Evolutionary conservation across 2,888 invertebrate genomes (phyloP), one percentile per base, ranked within the genome.

Genomic region (Torymus auratus): DNA sequence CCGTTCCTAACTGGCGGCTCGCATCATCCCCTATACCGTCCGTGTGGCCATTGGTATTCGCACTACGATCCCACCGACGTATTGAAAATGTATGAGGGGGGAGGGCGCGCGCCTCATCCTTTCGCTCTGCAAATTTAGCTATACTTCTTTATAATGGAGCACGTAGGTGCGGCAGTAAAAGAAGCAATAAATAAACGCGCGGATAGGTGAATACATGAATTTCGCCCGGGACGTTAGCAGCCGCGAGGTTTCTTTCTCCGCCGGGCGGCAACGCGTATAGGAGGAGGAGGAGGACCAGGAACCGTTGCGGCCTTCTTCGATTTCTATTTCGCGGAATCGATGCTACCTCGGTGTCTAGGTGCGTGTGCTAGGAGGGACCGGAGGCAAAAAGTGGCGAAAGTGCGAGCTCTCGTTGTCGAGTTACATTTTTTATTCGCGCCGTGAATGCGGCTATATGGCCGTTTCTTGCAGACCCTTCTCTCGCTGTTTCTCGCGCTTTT

Each of bases 191-290:
- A 84, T 83, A 80, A 77, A 69, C 76, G 55, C 15, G 61, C 12
- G 56, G 56, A 82, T 82, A 73, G 69, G 81, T 82, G 78, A 83
- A 84, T 84, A 82, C 80, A 82, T 82, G 81, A 83, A 84, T 83
- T 81, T 60, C 73, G 79, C 67, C 65, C 50, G 55, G 61, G 55
- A 56, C 58, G 56, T 53, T 28, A 15, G 20, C 12, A 20, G n/a
- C 58, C 17, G 15, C 20, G 65, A 65, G 28, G 52, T 56, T 74
- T 65, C 60, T 68, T 61, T 58, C 41, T 41, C 55, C 15, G 20
- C 13, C 56, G 15, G 41, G 41, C 7, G 7, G 7, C 41, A n/a
- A 28, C 28, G 28, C 55, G 11, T 17, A 68, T 12, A 20, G 2
- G 14, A 28, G 62, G 13, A 11, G 28, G 20, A 17, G 55, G 41